These are phyloP conservation scores for Vidua macroura DNA, from an alignment of 2,113 vertebrate species.

Conservation along the genomic window DNA sequence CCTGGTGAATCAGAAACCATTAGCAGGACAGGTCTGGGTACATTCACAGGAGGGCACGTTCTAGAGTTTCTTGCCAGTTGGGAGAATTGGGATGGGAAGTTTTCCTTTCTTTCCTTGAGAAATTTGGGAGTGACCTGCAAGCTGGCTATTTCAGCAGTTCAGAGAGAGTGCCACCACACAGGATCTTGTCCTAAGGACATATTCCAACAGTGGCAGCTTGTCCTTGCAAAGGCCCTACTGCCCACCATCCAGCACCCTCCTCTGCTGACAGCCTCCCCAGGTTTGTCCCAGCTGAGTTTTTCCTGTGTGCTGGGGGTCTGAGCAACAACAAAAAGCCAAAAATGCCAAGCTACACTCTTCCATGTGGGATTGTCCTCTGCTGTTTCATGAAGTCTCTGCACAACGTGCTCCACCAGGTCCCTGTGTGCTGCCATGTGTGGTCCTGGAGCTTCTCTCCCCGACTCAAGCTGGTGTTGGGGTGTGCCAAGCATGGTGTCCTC, in stretches of 20 bases:
- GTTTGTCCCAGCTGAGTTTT: neutral
- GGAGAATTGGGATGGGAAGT: neutral
- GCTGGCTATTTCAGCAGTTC: neutral
- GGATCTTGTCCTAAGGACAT: neutral
- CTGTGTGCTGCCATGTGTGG: fast-evolving
- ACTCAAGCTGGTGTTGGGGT: neutral
- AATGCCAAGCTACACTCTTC: fast-evolving
- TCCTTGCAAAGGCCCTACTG: neutral
- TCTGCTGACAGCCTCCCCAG: neutral
- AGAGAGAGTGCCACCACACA: neutral
- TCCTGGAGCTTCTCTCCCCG: neutral
- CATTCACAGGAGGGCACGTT: neutral
- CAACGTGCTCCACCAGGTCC: fast-evolving
- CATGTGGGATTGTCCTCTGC: neutral
- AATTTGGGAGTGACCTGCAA: neutral
- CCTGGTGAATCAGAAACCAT: neutral
- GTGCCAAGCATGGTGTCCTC: neutral
- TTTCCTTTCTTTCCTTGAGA: neutral
- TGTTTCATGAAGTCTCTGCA: neutral
- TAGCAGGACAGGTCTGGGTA: neutral
- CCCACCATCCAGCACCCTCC: neutral
- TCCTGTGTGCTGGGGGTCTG: neutral
- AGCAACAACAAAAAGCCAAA: neutral
- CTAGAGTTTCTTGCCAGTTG: neutral
- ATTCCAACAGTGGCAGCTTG: neutral